Conservation (phyloP, 1,140 invertebrate species). For the Teleopsis dalmanni region DNA sequence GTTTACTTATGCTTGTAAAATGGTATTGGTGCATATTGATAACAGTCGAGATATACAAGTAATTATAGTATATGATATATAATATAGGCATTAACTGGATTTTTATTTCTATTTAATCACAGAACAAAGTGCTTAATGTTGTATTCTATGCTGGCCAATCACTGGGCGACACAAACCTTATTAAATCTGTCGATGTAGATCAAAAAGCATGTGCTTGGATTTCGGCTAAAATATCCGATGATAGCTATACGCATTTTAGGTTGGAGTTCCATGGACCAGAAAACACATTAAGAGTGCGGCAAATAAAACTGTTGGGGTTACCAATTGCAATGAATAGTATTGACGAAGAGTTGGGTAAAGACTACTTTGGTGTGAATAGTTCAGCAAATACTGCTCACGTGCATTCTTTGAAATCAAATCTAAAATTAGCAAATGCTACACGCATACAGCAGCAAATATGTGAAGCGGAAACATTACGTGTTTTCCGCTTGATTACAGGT, state of each 20-base stretch:
- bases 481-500: slow-evolving; percentile 88
- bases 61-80: slow-evolving; percentile 31
- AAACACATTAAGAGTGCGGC: slow-evolving; percentile 78
- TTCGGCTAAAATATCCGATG: slow-evolving; percentile 63
- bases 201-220: slow-evolving; percentile 73
- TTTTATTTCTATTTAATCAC: not conserved
- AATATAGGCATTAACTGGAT: not conserved
- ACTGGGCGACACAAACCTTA: slow-evolving; percentile 69
- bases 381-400: slow-evolving; percentile 1
- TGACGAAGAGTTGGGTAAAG: slow-evolving; percentile 19
- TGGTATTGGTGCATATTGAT: slow-evolving; percentile 81
- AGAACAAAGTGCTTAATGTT: slow-evolving; percentile 84
- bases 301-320: slow-evolving; percentile 53
- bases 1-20: slow-evolving; percentile 42
- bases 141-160: slow-evolving; percentile 73
- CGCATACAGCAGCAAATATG: slow-evolving; percentile 79
- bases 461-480: slow-evolving; percentile 85
- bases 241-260: slow-evolving; percentile 49
- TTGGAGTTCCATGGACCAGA: slow-evolving; percentile 88
- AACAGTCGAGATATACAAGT: slow-evolving; percentile 86
- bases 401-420: slow-evolving; percentile 16
- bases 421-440: slow-evolving; percentile 31
- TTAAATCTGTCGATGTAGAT: slow-evolving; percentile 78
- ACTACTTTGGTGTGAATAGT: slow-evolving; percentile 42
- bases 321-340: slow-evolving; percentile 17